Evolutionary conservation across 2,797 vertebrate genomes (phyloP), one percentile per base, ranked within the genome.

Genomic region (Microchirus variegatus): DNA sequence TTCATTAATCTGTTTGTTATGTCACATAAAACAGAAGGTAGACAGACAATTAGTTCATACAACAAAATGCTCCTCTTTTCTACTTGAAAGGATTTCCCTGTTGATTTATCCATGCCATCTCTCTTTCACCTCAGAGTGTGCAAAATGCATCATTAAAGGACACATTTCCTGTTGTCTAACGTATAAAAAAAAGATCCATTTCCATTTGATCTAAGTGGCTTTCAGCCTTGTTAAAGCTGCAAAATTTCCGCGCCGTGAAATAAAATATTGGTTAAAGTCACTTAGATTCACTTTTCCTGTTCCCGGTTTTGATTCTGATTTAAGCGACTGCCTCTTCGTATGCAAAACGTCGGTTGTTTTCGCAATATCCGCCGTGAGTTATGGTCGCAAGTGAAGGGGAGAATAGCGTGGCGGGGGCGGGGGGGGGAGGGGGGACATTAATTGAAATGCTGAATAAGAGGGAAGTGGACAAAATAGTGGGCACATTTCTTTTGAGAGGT

Each of bases 371-470:
- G 8, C 58, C 1, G 0, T 91, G 91, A 92, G 86, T 92, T 91
- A 91, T 81, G 45, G 86, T 82, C 63, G 37, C 53, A 19, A 79
- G 82, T 59, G 77, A 73, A 69, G 72, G 73, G 53, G 68, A 46
- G 71, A 53, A 65, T 75, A 57, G 67, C 42, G 53, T n/a, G n/a
- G n/a, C n/a, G n/a, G n/a, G n/a, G n/a, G n/a, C n/a, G n/a, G n/a
- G n/a, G n/a, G n/a, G n/a, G n/a, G n/a, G n/a, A n/a, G 22, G 22
- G 19, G 61, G 79, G 76, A 77, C 80, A 66, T 89, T 89, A 88
- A 91, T 92, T 89, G 84, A 91, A 91, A 88, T 78, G 86, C 85
- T 82, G 86, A 89, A 90, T 90, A 82, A 88, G 84, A 89, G 74
- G 71, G 84, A 91, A 91, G 81, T 82, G 81, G 82, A 88, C 85